Evolutionary conservation across 2,797 vertebrate genomes (phyloP), one percentile per base, ranked within the genome.

Genomic region (Labroides dimidiatus): DNA sequence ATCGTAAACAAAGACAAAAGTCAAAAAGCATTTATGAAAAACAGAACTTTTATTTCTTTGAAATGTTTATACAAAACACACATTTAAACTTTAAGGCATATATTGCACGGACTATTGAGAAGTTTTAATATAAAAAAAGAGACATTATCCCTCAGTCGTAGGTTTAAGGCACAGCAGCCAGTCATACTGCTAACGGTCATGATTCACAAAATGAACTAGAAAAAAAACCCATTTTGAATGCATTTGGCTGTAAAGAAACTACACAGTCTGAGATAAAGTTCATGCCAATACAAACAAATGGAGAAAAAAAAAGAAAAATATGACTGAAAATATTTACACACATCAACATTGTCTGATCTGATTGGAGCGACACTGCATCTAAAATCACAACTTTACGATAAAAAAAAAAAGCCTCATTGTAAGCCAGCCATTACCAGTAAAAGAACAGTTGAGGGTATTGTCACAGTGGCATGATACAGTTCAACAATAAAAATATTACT

Each of bases 101-200:
- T 95, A 94, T 94, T 94, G 94, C 93, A 94, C 94, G 91, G 87
- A 93, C 94, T 94, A 94, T 89, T 90, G 84, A 90, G 83, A 90
- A 80, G 79, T 84, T 89, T 88, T 90, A 84, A 85, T 87, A 86
- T 89, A 81, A 65, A 69, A 78, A 71, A 54, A 52, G 78, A 84
- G 78, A 81, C 77, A 81, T 74, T 23, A 57, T 87, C 88, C 89
- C 90, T 89, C 78, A 78, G 88, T 91, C 68, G 63, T 87, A 86
- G 68, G 72, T 86, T 87, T 94, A 94, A 95, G 94, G 94, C 94
- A 95, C 93, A 88, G 84, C 89, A 90, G 90, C 91, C 91, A 86
- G 84, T 84, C 90, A 89, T 67, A 90, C 89, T 84, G 87, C 89
- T 86, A 86, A 86, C 61, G 75, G 84, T 89, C 80, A 82, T 78